phyloP scores from a whole-genome alignment of 2,113 vertebrate species.

The Melozone crissalis region DNA sequence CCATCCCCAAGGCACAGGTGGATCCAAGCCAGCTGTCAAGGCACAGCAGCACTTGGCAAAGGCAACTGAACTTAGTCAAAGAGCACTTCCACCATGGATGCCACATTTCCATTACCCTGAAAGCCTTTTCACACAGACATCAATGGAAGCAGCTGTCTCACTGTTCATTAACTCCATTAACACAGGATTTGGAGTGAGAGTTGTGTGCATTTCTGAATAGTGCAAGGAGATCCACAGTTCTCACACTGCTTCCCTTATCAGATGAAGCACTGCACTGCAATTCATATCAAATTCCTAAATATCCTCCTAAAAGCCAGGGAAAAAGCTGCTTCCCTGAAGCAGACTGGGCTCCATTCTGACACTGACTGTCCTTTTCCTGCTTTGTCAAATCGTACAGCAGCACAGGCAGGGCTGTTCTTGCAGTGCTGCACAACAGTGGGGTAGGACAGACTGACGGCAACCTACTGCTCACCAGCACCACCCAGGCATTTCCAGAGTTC shows the following conservation, averaged over 20 bases:
- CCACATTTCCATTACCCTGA: not conserved
- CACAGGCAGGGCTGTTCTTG: not conserved
- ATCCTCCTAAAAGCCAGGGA: not conserved
- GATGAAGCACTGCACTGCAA: not conserved
- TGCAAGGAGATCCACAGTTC: conserved; percentile 27
- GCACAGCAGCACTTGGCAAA: conserved; percentile 31
- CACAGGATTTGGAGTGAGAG: not conserved
- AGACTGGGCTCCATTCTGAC: not conserved
- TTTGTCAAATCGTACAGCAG: not conserved
- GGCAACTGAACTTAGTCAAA: not conserved
- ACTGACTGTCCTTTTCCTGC: not conserved
- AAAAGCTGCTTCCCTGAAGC: not conserved
- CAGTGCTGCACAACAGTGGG: not conserved
- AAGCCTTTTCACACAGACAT: not conserved
- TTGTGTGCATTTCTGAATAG: conserved; percentile 16
- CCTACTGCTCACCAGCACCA: not conserved
- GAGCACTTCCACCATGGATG: not conserved
- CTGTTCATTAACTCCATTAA: not conserved
- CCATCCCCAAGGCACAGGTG: not conserved
- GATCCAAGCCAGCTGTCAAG: not conserved
- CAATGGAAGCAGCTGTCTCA: not conserved
- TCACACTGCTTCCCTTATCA: not conserved
- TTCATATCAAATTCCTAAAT: not conserved
- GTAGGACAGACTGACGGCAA: not conserved
- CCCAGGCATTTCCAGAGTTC: not conserved